A percentile compares a stretch with the other conserved stretches of the same genome.
Evolutionary conservation across 2,797 vertebrate genomes (phyloP).

Genomic region (Apodemus agrarius): DNA sequence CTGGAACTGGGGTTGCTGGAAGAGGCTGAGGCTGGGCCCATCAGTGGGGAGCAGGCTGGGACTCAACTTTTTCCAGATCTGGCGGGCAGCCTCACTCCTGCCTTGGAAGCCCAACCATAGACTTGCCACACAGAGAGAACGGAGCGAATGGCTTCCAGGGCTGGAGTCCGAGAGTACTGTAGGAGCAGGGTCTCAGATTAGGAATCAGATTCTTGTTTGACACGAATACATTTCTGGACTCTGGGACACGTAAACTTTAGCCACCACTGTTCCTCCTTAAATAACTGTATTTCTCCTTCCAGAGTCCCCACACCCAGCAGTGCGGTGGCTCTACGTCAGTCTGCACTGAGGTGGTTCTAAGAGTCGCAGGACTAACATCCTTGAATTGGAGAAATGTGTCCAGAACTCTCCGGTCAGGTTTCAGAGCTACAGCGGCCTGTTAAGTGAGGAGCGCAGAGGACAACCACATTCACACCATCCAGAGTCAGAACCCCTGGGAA

Average conservation of each 20-base stretch:
- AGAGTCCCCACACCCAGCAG: not conserved
- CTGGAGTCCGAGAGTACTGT: not conserved
- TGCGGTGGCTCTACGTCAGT: not conserved
- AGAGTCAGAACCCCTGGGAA: not conserved
- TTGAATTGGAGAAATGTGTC: not conserved
- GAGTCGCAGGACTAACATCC: not conserved
- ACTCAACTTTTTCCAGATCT: conserved; percentile 68
- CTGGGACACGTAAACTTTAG: not conserved
- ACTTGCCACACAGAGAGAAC: not conserved
- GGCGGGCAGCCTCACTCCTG: not conserved
- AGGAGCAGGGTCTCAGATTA: not conserved
- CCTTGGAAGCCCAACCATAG: not conserved
- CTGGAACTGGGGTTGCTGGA: conserved; percentile 93
- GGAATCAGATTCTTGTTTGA: not conserved
- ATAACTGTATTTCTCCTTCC: not conserved
- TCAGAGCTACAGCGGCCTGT: not conserved
- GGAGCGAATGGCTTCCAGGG: not conserved
- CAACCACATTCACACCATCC: not conserved
- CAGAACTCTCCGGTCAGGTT: not conserved
- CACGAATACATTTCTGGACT: not conserved
- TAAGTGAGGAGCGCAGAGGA: not conserved
- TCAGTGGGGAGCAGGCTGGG: conserved; percentile 85
- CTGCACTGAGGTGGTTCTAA: not conserved
- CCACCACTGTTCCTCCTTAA: not conserved
- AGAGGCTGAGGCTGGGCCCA: conserved; percentile 90